A percentile compares a stretch with the other conserved stretches of the same genome.
Conservation (phyloP, 2,113 vertebrate species). For the Atractosteus spatula region DNA sequence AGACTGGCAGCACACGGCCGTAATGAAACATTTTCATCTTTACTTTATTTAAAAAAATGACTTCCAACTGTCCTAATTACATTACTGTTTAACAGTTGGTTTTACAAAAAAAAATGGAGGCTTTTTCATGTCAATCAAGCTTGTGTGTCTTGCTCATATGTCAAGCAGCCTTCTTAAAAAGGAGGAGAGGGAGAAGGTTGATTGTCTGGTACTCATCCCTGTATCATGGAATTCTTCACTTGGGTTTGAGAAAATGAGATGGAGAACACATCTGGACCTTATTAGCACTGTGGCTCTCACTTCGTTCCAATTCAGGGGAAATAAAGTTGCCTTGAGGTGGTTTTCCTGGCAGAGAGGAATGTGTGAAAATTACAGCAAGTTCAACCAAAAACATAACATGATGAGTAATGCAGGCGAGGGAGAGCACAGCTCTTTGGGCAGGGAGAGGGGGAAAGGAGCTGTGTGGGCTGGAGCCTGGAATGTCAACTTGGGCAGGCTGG, state of each 20-base stretch:
- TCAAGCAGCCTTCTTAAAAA: too few relatives aligned
- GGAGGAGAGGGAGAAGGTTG: too few relatives aligned
- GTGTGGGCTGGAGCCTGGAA: neutral
- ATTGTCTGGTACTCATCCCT: neutral
- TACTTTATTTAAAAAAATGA: too few relatives aligned
- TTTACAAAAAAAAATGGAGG: too few relatives aligned
- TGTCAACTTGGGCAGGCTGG: neutral
- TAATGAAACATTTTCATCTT: too few relatives aligned
- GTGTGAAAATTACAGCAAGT: neutral
- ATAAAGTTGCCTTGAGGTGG: neutral
- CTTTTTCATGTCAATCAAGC: too few relatives aligned
- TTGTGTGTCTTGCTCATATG: too few relatives aligned
- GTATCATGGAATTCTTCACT: too few relatives aligned
- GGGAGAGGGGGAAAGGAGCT: neutral
- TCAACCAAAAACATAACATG: neutral
- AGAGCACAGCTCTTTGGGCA: neutral
- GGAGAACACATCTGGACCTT: neutral
- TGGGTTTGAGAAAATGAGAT: neutral
- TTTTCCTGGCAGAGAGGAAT: neutral
- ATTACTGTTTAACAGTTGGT: too few relatives aligned
- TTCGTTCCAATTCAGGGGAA: neutral
- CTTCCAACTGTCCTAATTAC: too few relatives aligned
- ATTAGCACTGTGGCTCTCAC: neutral
- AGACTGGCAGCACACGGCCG: too few relatives aligned
- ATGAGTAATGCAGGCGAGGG: neutral